Evolutionary conservation across 2,888 invertebrate species (phyloP).

Genomic region (Timema cristinae): DNA sequence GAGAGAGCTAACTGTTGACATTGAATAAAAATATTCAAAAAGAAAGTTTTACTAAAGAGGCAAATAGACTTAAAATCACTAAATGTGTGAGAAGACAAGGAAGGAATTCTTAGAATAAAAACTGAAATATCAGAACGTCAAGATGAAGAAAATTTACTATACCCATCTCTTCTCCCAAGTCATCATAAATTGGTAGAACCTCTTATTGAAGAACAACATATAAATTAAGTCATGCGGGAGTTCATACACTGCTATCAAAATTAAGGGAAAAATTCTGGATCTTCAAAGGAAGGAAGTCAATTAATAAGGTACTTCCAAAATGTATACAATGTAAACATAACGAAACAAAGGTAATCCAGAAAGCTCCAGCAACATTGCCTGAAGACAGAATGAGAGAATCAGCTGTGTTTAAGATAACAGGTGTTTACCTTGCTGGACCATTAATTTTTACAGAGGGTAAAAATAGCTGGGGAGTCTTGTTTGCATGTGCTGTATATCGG

Average conservation of each 20-base stretch:
- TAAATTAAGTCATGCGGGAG: not conserved
- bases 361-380: constrained; percentile 33
- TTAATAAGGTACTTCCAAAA: not conserved
- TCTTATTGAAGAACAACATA: not conserved
- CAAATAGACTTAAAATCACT: not conserved
- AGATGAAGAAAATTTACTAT: not conserved
- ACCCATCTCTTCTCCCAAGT: not conserved
- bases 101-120: not conserved
- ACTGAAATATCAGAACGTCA: not conserved
- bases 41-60: not conserved
- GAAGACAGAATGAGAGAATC: constrained; percentile 37
- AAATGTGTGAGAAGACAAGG: not conserved
- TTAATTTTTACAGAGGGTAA: constrained; percentile 34
- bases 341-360: not conserved
- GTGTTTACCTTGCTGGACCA: constrained; percentile 43
- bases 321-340: not conserved
- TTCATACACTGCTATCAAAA: not conserved
- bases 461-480: constrained; percentile 40
- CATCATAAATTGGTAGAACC: not conserved
- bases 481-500: constrained; percentile 43
- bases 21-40: not conserved
- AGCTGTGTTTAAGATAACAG: constrained; percentile 37
- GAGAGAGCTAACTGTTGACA: not conserved
- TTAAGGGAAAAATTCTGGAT: not conserved
- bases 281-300: not conserved